A percentile compares a stretch with the other conserved stretches of the same genome.
Conservation (phyloP, 1,140 invertebrate genomes). For the Cherax destructor region DNA sequence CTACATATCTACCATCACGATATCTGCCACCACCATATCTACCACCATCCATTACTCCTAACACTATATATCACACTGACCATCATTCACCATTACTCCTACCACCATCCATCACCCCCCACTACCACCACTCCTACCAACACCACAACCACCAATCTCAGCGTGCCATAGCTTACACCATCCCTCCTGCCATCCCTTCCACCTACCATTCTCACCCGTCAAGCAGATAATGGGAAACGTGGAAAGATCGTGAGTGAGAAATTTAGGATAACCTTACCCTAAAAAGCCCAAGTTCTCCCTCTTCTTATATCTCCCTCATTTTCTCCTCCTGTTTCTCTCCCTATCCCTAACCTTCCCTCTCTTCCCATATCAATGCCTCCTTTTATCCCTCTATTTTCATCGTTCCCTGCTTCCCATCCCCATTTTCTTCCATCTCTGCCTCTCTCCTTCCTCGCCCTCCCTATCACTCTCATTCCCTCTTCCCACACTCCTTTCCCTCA, state of each 20-base stretch:
- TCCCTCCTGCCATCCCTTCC: not conserved
- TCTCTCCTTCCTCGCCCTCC: not conserved
- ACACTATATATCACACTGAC: too few relatives aligned
- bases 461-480: not conserved
- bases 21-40: not conserved
- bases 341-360: too few relatives aligned
- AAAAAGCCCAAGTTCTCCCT: too few relatives aligned
- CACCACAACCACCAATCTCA: not conserved
- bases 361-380: too few relatives aligned
- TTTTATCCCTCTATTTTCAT: too few relatives aligned
- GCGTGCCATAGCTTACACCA: not conserved
- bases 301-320: too few relatives aligned
- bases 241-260: conserved; percentile 17
- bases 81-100: too few relatives aligned
- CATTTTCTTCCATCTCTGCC: not conserved
- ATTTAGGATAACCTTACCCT: not conserved
- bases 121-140: not conserved
- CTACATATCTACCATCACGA: not conserved
- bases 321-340: too few relatives aligned
- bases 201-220: not conserved
- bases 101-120: not conserved
- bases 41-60: too few relatives aligned
- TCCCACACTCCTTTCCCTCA: not conserved
- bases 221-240: conserved; percentile 16
- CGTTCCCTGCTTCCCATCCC: not conserved